Evolutionary conservation across 2,888 invertebrate species (phyloP), one percentile per base, ranked within the genome.

Genomic region (Seira musarum): DNA sequence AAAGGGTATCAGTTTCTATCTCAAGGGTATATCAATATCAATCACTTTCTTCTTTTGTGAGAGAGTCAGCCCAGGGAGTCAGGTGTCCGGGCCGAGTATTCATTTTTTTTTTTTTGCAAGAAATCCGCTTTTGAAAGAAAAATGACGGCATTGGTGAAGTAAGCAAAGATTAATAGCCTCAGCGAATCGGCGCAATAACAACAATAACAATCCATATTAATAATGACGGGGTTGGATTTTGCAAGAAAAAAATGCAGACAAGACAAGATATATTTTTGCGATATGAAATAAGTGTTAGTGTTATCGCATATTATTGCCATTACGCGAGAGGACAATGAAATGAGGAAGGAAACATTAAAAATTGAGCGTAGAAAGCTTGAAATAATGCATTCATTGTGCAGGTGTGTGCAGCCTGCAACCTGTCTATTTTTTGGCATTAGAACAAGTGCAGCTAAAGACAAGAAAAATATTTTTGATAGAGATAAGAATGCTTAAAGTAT

Each of bases 171-270:
- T 64, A 68, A 70, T 70, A 21, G 66, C 74, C 66, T 60, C 15
- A 60, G 67, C 60, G 74, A 74, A n/a, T 74, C 66, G 74, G 72
- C 65, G 1, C 66, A 1, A n/a, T 35, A 15, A 13, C 17, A 49
- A 13, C 17, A 49, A 15, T 35, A 8, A 35, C 64, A 8, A 8
- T 30, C 3, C 30, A 30, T 30, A 30, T 2, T 30, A 65, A 73
- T 70, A 35, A 70, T 60, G 25, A 53, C 24, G 57, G 22, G 57
- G 24, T 57, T 30, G 35, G 60, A 60, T 30, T 30, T 30, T 8
- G 30, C 8, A 30, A 30, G 30, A 30, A 30, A 30, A 30, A 30
- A 30, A 30, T 8, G 2, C 30, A 69, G 69, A 30, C 25, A 25
- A n/a, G 17, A 17, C 17, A 53, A 53, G 53, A 53, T 53, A 53